Conservation (phyloP, 2,888 invertebrate genomes). For the Drosophila setosimentum region DNA sequence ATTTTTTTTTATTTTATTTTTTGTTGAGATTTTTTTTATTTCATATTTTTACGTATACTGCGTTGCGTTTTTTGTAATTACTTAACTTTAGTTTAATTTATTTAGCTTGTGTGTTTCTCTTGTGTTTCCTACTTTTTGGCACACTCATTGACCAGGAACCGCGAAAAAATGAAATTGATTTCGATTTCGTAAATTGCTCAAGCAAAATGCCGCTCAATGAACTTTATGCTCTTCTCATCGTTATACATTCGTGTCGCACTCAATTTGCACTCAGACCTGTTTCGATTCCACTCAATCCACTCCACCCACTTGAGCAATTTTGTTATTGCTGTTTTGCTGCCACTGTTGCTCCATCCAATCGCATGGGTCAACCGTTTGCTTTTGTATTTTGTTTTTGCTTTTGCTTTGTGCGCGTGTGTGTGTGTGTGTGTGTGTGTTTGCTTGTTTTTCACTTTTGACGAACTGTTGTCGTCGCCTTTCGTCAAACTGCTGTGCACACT, state of each 20-base stretch:
- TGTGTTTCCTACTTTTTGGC: conserved; percentile 45
- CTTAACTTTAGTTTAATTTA: conserved; percentile 54
- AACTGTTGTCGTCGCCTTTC: conserved; percentile 80
- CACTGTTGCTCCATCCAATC: conserved; percentile 67
- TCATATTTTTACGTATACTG: conserved; percentile 79
- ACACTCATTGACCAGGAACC: conserved; percentile 53
- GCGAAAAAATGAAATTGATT: conserved; percentile 26
- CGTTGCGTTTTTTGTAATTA: conserved; percentile 69
- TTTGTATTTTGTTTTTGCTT: conserved; percentile 60
- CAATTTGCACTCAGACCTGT: conserved; percentile 48
- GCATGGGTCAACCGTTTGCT: conserved; percentile 61
- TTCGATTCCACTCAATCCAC: conserved; percentile 50
- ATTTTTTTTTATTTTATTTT: conserved; percentile 21
- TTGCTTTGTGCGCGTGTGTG: conserved; percentile 9
- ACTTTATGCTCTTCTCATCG: neutral
- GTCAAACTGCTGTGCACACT: conserved; percentile 61
- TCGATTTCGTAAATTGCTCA: conserved; percentile 12
- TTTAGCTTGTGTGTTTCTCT: conserved; percentile 21
- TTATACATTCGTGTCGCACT: conserved; percentile 11
- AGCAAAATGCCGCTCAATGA: conserved; percentile 49
- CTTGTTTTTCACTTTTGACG: conserved; percentile 63
- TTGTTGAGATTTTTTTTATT: conserved; percentile 6
- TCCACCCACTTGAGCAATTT: conserved; percentile 61
- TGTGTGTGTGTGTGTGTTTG: conserved; percentile 40
- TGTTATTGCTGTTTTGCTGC: conserved; percentile 49